Evolutionary conservation across 2,113 vertebrate genomes (phyloP).

Genomic region (Dunckerocampus dactyliophorus): DNA sequence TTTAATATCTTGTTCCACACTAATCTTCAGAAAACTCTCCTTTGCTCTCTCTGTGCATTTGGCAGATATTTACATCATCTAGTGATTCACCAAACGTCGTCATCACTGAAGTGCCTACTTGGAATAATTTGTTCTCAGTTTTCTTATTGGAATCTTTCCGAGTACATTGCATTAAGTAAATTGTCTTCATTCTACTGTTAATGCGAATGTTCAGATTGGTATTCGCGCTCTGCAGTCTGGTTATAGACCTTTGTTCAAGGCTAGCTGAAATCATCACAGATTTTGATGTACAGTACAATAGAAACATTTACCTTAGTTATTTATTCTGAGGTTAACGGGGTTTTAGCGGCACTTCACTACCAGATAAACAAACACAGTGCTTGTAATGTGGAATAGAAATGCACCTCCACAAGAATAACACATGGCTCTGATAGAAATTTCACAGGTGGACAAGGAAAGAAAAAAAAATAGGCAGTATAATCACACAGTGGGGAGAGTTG

Average conservation of each 20-base stretch:
- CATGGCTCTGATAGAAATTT: background rate
- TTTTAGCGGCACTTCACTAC: background rate
- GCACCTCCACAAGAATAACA: background rate
- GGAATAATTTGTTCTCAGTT: slow-evolving; percentile 44
- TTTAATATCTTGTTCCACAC: slow-evolving; percentile 28
- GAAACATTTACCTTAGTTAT: no score
- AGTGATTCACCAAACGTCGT: slow-evolving; percentile 26
- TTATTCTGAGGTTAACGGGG: no score
- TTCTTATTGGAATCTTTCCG: slow-evolving; percentile 25
- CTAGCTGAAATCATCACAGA: slow-evolving; percentile 3
- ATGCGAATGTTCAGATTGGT: background rate
- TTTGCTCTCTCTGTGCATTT: slow-evolving; percentile 14
- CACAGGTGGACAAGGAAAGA: background rate
- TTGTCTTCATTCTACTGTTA: slow-evolving; percentile 6
- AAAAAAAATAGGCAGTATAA: background rate
- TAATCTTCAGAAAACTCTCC: slow-evolving; percentile 33
- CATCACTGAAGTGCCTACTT: slow-evolving; percentile 32
- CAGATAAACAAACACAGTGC: no score
- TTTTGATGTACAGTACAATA: no score
- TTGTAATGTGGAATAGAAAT: background rate
- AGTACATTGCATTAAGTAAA: slow-evolving; percentile 8
- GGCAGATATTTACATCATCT: slow-evolving; percentile 28
- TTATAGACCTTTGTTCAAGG: slow-evolving; percentile 18
- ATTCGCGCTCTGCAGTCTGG: slow-evolving; percentile 2
- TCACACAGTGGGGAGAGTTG: background rate